Evolutionary conservation across 2,797 vertebrate species (phyloP).

Genomic region (Zenarchopterus dispar): DNA sequence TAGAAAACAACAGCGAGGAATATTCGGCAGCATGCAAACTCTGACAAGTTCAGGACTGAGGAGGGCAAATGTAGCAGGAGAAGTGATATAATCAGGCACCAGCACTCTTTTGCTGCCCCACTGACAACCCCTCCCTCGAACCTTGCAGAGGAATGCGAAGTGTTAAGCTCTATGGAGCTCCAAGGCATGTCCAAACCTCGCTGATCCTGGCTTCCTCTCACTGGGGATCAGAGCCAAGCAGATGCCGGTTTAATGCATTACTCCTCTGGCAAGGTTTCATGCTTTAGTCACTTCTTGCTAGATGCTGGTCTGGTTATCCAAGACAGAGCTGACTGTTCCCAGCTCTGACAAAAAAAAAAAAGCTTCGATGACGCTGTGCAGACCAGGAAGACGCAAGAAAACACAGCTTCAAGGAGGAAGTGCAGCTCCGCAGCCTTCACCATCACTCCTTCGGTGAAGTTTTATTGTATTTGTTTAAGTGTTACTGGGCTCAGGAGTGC

Average conservation of each 20-base stretch:
- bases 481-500: conserved; percentile 12
- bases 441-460: conserved; percentile 7
- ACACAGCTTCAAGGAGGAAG: not conserved
- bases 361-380: not conserved
- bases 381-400: conserved; percentile 10
- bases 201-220: conserved; percentile 65
- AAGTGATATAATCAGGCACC: conserved; percentile 26
- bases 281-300: conserved; percentile 18
- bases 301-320: conserved; percentile 19
- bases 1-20: conserved; percentile 8
- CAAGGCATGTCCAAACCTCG: conserved; percentile 63
- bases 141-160: conserved; percentile 69
- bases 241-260: conserved; percentile 40
- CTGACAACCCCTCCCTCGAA: conserved; percentile 36
- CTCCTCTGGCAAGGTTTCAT: conserved; percentile 43
- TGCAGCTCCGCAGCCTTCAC: not conserved
- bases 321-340: conserved; percentile 18
- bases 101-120: conserved; percentile 4
- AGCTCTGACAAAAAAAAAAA: not conserved
- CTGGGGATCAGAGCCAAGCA: conserved; percentile 53
- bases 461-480: conserved; percentile 34
- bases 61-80: not conserved
- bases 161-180: conserved; percentile 46
- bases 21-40: conserved; percentile 12
- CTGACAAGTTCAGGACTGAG: conserved; percentile 3